These are phyloP conservation scores for Ctena decussata DNA, from an alignment of 2,888 invertebrate genomes.

Conservation along the genomic window DNA sequence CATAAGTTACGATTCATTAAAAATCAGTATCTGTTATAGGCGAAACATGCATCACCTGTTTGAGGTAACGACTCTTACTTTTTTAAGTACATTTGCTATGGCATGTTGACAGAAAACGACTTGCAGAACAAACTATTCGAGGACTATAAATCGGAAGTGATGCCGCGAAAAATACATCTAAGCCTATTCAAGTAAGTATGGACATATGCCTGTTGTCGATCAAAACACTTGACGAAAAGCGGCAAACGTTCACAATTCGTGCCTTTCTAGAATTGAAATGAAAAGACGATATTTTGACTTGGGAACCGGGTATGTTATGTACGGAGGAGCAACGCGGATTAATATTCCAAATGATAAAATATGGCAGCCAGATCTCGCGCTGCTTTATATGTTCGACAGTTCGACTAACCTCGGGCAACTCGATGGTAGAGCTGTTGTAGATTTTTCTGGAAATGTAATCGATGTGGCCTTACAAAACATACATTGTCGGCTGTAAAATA, in stretches of 20 bases:
- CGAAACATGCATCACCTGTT: too few species aligned
- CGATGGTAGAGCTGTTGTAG: background rate
- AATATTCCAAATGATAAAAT: background rate
- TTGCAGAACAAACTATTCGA: background rate
- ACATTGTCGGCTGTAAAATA: background rate
- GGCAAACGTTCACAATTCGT: slow-evolving; percentile 49
- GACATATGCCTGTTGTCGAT: slow-evolving; percentile 61
- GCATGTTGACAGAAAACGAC: background rate
- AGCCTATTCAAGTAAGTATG: slow-evolving; percentile 35
- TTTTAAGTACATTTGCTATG: too few species aligned
- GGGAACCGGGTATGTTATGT: slow-evolving; percentile 11
- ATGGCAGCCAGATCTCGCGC: background rate
- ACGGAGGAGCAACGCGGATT: background rate
- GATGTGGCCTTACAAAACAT: background rate
- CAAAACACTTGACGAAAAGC: slow-evolving; percentile 57
- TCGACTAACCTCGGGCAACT: background rate
- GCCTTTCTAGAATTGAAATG: slow-evolving; percentile 62
- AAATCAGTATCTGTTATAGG: too few species aligned
- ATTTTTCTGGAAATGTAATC: background rate
- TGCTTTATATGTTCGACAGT: background rate
- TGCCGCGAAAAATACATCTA: slow-evolving; percentile 17
- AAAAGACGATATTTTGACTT: slow-evolving; percentile 56
- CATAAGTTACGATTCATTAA: too few species aligned
- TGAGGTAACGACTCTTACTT: too few species aligned
- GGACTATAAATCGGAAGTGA: slow-evolving; percentile 13